Evolutionary conservation across 1,140 invertebrate genomes (phyloP).

Genomic region (Drosophila burlai): DNA sequence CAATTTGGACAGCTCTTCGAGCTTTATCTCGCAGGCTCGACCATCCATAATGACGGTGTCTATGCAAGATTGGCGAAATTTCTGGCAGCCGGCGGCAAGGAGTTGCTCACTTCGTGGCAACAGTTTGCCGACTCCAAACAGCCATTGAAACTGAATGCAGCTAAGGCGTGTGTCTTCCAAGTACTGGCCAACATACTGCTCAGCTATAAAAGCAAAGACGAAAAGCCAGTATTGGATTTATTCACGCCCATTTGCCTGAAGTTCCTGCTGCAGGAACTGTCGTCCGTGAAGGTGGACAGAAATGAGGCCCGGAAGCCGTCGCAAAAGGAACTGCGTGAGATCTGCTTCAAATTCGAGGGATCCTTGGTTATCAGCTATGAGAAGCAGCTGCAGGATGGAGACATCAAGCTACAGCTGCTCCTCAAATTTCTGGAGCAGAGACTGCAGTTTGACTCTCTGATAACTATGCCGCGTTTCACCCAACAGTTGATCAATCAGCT

Average conservation of each 20-base stretch:
- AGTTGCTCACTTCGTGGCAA: constrained; percentile 34
- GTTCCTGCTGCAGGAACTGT: constrained; percentile 35
- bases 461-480: constrained; percentile 30
- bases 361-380: constrained; percentile 34
- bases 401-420: constrained; percentile 39
- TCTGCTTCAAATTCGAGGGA: constrained; percentile 41
- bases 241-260: constrained; percentile 19
- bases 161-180: constrained; percentile 27
- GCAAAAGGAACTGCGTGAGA: constrained; percentile 22
- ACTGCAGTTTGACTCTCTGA: constrained; percentile 29
- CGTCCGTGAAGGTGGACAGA: constrained; percentile 6
- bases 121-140: constrained; percentile 14
- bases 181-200: constrained; percentile 28
- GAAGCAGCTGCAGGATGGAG: constrained; percentile 25
- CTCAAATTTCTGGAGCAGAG: constrained; percentile 18
- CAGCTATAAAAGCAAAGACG: not conserved
- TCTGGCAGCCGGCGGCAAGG: not conserved
- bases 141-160: constrained; percentile 31
- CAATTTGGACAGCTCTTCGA: constrained; percentile 45
- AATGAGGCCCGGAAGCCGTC: constrained; percentile 7
- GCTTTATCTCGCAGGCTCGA: constrained; percentile 37
- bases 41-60: constrained; percentile 14
- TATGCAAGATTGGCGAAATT: constrained; percentile 50
- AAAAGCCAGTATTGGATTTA: constrained; percentile 20
- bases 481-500: constrained; percentile 27